Percentiles rank a stretch among this genome's conserved stretches.
Conservation (phyloP, 2,113 vertebrate species). For the Rhineura floridana region DNA sequence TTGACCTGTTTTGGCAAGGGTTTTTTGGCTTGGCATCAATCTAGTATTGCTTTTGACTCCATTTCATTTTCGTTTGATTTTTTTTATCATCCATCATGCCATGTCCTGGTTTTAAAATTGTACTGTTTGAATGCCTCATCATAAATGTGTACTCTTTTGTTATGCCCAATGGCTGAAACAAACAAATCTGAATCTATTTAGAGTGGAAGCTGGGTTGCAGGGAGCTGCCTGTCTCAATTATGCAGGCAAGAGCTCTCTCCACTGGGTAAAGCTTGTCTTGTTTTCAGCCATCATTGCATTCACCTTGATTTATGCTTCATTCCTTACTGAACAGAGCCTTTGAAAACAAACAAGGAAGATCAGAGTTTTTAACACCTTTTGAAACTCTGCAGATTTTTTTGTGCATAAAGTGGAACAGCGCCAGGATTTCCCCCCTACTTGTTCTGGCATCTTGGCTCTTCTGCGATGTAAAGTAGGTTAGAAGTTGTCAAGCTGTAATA, state of each 20-base stretch:
- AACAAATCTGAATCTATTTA: not conserved
- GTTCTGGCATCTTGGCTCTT: not conserved
- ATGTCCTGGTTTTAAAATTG: not conserved
- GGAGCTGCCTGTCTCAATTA: not conserved
- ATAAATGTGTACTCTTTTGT: not conserved
- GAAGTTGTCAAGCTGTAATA: slow-evolving; percentile 6
- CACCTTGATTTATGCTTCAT: not conserved
- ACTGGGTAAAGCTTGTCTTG: not conserved
- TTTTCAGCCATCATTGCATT: not conserved
- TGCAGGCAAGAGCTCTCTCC: rapidly evolving
- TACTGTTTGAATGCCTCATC: not conserved
- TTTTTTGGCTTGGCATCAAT: not conserved
- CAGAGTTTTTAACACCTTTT: rapidly evolving
- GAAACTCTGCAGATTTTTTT: not conserved
- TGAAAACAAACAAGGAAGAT: not conserved
- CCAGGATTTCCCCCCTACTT: not conserved
- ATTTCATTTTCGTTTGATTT: not conserved
- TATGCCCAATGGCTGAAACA: not conserved
- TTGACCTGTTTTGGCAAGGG: not conserved
- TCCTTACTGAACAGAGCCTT: not conserved
- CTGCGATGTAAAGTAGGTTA: rapidly evolving
- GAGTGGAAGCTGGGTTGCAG: rapidly evolving
- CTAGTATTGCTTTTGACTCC: not conserved
- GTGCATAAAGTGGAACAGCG: not conserved
- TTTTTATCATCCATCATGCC: not conserved